Conservation (phyloP, 2,797 vertebrate genomes). For the Adrianichthys oophorus region DNA sequence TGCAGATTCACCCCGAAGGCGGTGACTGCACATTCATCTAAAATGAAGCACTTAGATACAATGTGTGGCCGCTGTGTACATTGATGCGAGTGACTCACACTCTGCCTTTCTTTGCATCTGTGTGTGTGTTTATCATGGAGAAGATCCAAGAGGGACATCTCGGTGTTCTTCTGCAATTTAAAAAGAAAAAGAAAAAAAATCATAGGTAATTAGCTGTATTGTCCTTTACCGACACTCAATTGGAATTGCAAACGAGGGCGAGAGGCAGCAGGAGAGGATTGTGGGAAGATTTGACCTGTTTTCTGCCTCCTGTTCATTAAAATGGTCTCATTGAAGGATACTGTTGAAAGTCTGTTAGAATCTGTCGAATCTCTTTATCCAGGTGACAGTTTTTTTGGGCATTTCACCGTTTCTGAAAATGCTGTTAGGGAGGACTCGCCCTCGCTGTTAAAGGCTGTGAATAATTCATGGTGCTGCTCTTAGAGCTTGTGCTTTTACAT, state of each 20-base stretch:
- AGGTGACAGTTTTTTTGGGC: constrained; percentile 12
- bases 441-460: constrained; percentile 46
- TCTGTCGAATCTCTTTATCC: constrained; percentile 32
- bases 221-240: constrained; percentile 49
- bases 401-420: constrained; percentile 46
- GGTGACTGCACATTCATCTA: constrained; percentile 10
- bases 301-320: constrained; percentile 51
- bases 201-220: constrained; percentile 54
- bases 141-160: constrained; percentile 33
- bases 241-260: constrained; percentile 68
- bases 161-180: constrained; percentile 7
- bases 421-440: constrained; percentile 29
- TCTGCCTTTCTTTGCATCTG: constrained; percentile 6
- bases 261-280: constrained; percentile 51
- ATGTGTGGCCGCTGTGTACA: not conserved
- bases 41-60: constrained; percentile 7
- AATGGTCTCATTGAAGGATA: constrained; percentile 28
- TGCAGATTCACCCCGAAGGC: constrained; percentile 2
- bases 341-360: constrained; percentile 28
- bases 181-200: constrained; percentile 13
- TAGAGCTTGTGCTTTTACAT: constrained; percentile 61
- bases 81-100: constrained; percentile 18
- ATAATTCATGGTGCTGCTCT: constrained; percentile 67
- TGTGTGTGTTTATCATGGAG: constrained; percentile 22
- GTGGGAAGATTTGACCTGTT: constrained; percentile 59